Percentiles rank a stretch among this genome's conserved stretches.
These are phyloP conservation scores for Lacerta agilis DNA, from an alignment of 2,797 vertebrate genomes.

Conservation along the genomic window DNA sequence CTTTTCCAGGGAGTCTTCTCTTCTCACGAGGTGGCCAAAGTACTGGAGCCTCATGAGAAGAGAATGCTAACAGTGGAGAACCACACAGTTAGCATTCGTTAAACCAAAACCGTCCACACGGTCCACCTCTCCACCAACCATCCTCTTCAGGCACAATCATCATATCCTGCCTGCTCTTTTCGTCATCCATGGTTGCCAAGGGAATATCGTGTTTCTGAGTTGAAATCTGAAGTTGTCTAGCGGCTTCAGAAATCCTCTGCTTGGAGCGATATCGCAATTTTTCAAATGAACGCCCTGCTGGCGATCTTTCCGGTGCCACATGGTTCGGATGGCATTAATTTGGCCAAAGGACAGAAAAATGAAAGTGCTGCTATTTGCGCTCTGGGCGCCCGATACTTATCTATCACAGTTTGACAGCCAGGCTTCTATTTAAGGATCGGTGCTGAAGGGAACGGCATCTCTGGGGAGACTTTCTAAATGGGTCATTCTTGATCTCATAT, in stretches of 20 bases:
- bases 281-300: neutral
- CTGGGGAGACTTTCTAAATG: conserved; percentile 10
- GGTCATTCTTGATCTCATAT: neutral
- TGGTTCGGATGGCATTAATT: neutral
- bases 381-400: neutral
- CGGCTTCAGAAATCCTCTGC: neutral
- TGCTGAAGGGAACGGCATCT: neutral
- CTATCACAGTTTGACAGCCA: conserved; percentile 15
- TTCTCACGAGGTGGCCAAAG: too few relatives aligned
- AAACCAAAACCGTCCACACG: neutral
- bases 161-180: neutral
- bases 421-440: conserved; percentile 14
- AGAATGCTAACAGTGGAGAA: too few relatives aligned
- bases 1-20: too few relatives aligned
- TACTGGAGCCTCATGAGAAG: too few relatives aligned
- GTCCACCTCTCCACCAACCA: neutral
- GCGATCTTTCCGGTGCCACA: neutral
- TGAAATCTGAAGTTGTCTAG: neutral
- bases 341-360: neutral
- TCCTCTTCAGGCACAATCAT: neutral
- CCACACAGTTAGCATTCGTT: neutral
- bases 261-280: neutral
- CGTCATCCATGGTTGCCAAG: neutral
- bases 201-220: neutral
- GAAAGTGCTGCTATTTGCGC: neutral